Evolutionary conservation across 1,140 invertebrate species (phyloP), one percentile per base, ranked within the genome.

Genomic region (Cyclargus thomasi): DNA sequence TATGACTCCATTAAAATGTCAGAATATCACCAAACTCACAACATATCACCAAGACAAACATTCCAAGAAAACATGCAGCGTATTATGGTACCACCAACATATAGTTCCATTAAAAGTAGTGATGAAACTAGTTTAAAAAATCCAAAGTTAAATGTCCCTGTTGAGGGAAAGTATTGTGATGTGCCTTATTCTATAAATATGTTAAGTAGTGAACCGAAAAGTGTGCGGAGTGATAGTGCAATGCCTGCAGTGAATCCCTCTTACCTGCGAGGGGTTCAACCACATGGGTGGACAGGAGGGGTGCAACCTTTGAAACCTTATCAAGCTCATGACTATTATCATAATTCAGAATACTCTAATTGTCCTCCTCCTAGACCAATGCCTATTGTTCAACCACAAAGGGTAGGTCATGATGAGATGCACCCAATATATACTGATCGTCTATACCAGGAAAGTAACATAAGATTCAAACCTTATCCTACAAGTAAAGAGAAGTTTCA

Each of bases 41-140:
- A 91, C 76, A 91, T 91, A 82, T 91, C 90, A 69, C 90, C 90
- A 35, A 79, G 90, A 81, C 86, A 90, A 78, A 91, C 90, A 76
- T 91, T 88, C 77, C 89, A 91, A 83, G 90, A 91, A 76, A 91
- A 90, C 65, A 91, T 91, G 89, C 88, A 81, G 66, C 81, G 90
- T 57, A 85, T 91, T 53, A 85, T 90, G 77, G 83, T 91, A 57
- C 83, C 87, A 36, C 86, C 89, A 21, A 76, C 79, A 53, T 86
- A 82, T 67, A 82, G 74, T 75, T 75, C 81, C 59, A 63, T 77
- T 14, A 88, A 87, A 77, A 74, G 72, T 68, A 79, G 71, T 84
- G 85, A 87, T 68, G 84, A 86, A 67, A 62, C 69, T 67, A 81
- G 68, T 63, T 80, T 77, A 69, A 86, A 84, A 80, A 86, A 80